Evolutionary conservation across 1,140 invertebrate genomes (phyloP).

Genomic region (Pseudobourletiella spinata): DNA sequence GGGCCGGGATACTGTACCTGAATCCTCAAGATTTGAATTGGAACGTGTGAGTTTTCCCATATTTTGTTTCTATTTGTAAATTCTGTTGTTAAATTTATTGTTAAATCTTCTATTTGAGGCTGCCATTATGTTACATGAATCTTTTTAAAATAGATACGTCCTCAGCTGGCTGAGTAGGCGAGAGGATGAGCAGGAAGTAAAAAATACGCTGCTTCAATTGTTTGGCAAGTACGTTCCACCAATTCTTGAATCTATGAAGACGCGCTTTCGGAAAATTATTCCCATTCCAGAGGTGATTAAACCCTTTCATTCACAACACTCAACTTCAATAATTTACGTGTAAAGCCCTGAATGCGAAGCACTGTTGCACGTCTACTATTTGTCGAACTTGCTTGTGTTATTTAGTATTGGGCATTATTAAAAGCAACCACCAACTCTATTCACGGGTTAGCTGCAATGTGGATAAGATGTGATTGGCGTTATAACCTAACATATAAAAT

Average conservation of each 20-base stretch:
- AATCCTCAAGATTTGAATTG: slow-evolving; percentile 92
- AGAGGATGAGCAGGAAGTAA: slow-evolving; percentile 56
- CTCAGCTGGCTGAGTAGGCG: slow-evolving; percentile 91
- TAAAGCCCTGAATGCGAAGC: no score
- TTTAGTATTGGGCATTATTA: no score
- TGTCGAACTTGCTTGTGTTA: no score
- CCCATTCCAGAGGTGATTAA: slow-evolving; percentile 85
- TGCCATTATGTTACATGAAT: no score
- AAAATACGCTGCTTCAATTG: slow-evolving; percentile 81
- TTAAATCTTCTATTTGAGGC: no score
- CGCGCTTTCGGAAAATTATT: slow-evolving; percentile 87
- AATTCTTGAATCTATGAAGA: slow-evolving; percentile 75
- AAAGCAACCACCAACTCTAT: no score
- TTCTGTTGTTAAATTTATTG: background rate
- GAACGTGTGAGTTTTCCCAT: slow-evolving; percentile 68
- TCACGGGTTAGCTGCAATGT: no score
- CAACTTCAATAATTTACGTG: no score
- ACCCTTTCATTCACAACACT: no score
- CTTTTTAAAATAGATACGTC: slow-evolving; percentile 54
- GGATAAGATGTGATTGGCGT: no score
- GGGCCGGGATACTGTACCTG: slow-evolving; percentile 86
- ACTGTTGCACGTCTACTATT: no score
- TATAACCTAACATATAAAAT: no score
- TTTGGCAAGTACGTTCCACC: slow-evolving; percentile 93
- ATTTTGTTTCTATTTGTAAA: background rate